Evolutionary conservation across 1,140 invertebrate genomes (phyloP), one percentile per base, ranked within the genome.

Genomic region (Saccostrea echinata): DNA sequence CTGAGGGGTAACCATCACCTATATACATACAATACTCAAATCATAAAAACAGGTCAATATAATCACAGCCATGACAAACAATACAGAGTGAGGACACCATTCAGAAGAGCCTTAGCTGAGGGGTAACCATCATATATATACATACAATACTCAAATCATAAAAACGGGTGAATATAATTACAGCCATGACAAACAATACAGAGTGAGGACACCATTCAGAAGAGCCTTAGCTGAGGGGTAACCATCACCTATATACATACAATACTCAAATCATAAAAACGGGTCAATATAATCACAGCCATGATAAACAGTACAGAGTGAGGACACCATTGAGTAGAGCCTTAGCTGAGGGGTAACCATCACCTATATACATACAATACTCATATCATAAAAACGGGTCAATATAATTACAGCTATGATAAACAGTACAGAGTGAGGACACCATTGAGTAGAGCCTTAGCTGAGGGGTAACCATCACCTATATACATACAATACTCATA

Each of bases 121-220:
- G 86, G 53, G 27, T 85, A 89, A 43, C 85, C 76, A 82, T 89
- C n/a, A n/a, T n/a, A n/a, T n/a, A n/a, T n/a, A n/a, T n/a, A n/a
- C n/a, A 43, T 43, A 43, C 43, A 43, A 43, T 43, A n/a, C n/a
- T n/a, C n/a, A n/a, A n/a, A n/a, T n/a, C n/a, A n/a, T n/a, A n/a
- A n/a, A 43, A 43, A 43, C 43, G 9, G 6, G 43, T 43, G 6
- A 43, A 8, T 43, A 43, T 43, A 43, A 43, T 43, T 43, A 43
- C 43, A 43, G n/a, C n/a, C n/a, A n/a, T n/a, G 43, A 43, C 9
- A 43, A 43, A 43, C 35, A 43, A 2, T 43, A 43, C 55, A 88
- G 43, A 21, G 12, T 82, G 8, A 89, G 43, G 13, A 85, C 88
- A 52, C 86, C 88, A 82, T 89, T 76, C 33, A 89, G 33, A 9